Conservation (phyloP, 2,113 vertebrate genomes). For the Mugil cephalus region DNA sequence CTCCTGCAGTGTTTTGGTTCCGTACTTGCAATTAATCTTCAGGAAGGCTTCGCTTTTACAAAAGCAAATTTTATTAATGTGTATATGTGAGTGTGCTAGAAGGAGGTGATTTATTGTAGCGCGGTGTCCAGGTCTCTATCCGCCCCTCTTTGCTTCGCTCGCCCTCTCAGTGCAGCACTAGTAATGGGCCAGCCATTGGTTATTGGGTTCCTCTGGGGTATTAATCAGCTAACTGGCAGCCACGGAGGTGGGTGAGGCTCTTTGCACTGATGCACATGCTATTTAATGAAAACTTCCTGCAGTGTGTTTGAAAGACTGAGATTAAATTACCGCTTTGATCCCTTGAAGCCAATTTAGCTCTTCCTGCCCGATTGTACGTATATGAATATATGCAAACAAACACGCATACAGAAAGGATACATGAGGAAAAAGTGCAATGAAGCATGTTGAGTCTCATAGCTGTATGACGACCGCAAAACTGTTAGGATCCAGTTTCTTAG, state of each 20-base stretch:
- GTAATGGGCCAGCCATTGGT: slow-evolving; percentile 47
- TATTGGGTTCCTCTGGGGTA: slow-evolving; percentile 58
- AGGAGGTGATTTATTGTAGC: slow-evolving; percentile 48
- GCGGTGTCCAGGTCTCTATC: slow-evolving; percentile 31
- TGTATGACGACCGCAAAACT: background rate
- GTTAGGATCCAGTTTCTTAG: background rate
- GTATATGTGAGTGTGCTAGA: slow-evolving; percentile 1
- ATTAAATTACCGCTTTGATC: slow-evolving; percentile 73
- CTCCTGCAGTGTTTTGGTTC: background rate
- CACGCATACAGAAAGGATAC: slow-evolving; percentile 2
- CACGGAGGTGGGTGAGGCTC: slow-evolving; percentile 48
- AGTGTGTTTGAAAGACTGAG: slow-evolving; percentile 40
- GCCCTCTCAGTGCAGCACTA: slow-evolving; percentile 36
- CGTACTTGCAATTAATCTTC: background rate
- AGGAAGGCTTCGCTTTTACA: slow-evolving; percentile 2
- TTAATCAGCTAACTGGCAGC: slow-evolving; percentile 79
- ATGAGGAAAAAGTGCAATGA: slow-evolving; percentile 15
- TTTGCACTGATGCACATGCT: slow-evolving; percentile 48
- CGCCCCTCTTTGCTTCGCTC: slow-evolving; percentile 9
- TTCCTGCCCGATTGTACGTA: slow-evolving; percentile 29
- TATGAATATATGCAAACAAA: slow-evolving; percentile 21
- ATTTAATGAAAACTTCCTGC: slow-evolving; percentile 74
- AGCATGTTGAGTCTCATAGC: background rate
- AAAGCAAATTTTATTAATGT: background rate
- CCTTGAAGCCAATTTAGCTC: slow-evolving; percentile 49